Evolutionary conservation across 2,797 vertebrate genomes (phyloP), one percentile per base, ranked within the genome.

Genomic region (Pygocentrus nattereri): DNA sequence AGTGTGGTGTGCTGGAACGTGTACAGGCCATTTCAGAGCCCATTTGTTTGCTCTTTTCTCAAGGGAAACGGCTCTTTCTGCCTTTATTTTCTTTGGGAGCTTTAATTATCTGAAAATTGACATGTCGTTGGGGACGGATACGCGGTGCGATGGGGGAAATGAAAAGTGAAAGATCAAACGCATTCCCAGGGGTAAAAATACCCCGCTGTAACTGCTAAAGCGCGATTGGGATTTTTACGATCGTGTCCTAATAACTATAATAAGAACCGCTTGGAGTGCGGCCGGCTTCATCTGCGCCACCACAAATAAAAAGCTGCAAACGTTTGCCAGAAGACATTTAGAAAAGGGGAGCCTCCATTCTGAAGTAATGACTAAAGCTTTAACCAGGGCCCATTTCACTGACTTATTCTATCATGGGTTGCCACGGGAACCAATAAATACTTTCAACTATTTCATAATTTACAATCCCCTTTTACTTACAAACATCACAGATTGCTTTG

Each of bases 171-270:
- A 5, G 13, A 59, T 80, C 79, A 79, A 79, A 81, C 62, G 62
- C 34, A 30, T 81, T 68, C 80, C 27, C 47, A 5, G 19, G 59
- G 64, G 83, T 86, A 84, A 86, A 85, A 88, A 82, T 83, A 88
- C 65, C 79, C 58, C 5, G 25, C 30, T 54, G 27, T 74, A 82
- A 76, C 64, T 49, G 65, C 44, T 71, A 74, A 81, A 82, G 52
- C 52, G 56, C 18, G 61, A 25, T n/a, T 30, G 62, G 65, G 74
- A 21, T 38, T 79, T 83, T 86, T 75, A 72, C 82, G 79, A 85
- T 86, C 73, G 54, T 77, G 79, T 85, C 69, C 76, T 82, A 88
- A 76, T 79, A 82, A 84, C 87, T 88, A 88, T 85, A 85, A 88
- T 86, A 86, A 76, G 83, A 85, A 78, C 58, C 21, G 58, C 34